A percentile compares a stretch with the other conserved stretches of the same genome.
Conservation (phyloP, 2,888 invertebrate genomes). For the Ichneumon xanthorius region DNA sequence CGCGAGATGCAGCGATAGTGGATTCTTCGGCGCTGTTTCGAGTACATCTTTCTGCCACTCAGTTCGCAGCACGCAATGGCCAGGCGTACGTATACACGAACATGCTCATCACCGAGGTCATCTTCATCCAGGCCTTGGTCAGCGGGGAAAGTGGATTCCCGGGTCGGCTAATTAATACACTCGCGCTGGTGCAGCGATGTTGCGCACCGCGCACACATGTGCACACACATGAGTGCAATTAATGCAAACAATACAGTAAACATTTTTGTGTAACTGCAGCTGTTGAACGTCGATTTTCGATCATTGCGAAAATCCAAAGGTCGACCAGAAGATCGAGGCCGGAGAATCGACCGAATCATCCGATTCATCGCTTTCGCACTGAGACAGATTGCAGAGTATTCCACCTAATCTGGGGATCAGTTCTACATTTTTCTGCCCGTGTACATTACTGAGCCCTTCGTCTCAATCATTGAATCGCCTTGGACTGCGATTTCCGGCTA, state of each 20-base stretch:
- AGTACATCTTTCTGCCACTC: background rate
- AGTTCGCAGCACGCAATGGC: conserved; percentile 38
- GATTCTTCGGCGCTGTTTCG: conserved; percentile 22
- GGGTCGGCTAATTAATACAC: conserved; percentile 70
- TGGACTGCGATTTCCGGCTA: background rate
- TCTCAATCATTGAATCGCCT: conserved; percentile 14
- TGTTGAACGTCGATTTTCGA: background rate
- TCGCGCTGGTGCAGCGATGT: conserved; percentile 29
- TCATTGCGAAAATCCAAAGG: background rate
- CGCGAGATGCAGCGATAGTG: conserved; percentile 24
- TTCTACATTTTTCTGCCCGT: too few relatives aligned
- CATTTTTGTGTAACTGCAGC: background rate
- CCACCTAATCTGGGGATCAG: too few relatives aligned
- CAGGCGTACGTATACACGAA: background rate
- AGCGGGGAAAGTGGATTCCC: conserved; percentile 72
- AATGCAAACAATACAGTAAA: background rate
- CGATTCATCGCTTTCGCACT: background rate
- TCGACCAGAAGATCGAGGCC: conserved; percentile 2
- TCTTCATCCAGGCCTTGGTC: conserved; percentile 65
- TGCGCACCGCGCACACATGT: background rate
- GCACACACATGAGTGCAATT: background rate
- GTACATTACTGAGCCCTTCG: background rate
- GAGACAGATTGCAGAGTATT: too few relatives aligned
- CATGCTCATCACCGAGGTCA: conserved; percentile 63
- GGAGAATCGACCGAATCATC: background rate